Evolutionary conservation across 2,113 vertebrate species (phyloP).

Genomic region (human): DNA sequence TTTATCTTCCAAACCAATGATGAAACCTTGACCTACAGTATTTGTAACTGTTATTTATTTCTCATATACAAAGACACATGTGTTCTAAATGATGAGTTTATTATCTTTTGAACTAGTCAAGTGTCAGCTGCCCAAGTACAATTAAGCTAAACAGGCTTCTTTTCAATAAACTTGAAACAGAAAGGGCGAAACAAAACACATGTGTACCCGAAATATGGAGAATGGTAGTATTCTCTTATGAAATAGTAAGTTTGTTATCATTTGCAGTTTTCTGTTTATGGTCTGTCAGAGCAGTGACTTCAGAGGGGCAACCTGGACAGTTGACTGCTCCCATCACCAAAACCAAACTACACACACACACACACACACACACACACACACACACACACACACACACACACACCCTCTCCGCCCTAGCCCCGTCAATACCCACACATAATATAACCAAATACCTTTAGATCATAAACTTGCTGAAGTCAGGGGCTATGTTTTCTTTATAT

Average conservation of each 20-base stretch:
- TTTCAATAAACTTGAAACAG: too few species aligned
- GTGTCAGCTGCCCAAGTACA: too few species aligned
- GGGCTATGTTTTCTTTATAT: neutral
- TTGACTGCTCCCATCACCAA: neutral
- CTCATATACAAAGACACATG: neutral
- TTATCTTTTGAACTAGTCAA: neutral
- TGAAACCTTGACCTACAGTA: neutral
- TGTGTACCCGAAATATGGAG: too few species aligned
- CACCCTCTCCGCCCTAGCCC: too few species aligned
- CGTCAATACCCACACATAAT: neutral
- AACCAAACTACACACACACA: neutral
- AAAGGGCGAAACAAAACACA: too few species aligned
- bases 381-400: neutral
- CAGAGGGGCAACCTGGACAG: neutral
- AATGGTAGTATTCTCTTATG: too few species aligned
- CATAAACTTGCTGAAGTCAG: neutral
- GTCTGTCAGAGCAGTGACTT: neutral
- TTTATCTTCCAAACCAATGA: constrained; percentile 29
- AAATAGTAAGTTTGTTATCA: too few species aligned
- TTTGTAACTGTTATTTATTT: neutral
- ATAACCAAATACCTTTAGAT: neutral
- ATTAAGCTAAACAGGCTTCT: too few species aligned
- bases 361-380: neutral
- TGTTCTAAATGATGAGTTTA: neutral
- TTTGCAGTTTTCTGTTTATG: too few species aligned